phyloP scores from a whole-genome alignment of 2,113 vertebrate species.

The Tonatia bakeri region DNA sequence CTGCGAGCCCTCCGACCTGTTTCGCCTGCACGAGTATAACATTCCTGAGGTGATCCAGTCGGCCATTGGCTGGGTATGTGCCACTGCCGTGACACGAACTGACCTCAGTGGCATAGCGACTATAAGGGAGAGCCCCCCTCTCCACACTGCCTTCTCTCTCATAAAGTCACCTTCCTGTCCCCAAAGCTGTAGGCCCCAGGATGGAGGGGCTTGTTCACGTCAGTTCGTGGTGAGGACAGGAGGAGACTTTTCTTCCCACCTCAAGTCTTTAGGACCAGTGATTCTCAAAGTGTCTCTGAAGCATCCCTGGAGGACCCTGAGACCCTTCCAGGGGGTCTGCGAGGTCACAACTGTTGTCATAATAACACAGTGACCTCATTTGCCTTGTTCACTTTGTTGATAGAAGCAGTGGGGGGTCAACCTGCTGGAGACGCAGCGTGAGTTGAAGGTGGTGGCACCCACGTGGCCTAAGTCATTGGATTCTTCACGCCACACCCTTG shows the following conservation, averaged over 20 bases:
- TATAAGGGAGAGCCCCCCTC: not conserved
- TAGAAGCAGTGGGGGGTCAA: not conserved
- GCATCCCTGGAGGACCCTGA: not conserved
- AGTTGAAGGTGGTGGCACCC: not conserved
- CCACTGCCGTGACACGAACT: not conserved
- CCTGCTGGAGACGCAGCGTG: rapidly evolving
- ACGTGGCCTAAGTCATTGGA: not conserved
- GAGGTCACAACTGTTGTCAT: not conserved
- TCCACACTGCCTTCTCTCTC: not conserved
- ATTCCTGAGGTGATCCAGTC: conserved; percentile 90
- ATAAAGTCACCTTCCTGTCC: not conserved
- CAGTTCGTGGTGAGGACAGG: not conserved
- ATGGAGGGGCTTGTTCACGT: not conserved
- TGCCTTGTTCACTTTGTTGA: not conserved
- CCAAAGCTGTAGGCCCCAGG: not conserved
- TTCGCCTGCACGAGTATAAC: conserved; percentile 93
- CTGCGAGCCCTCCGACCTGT: conserved; percentile 93
- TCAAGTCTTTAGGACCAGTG: not conserved
- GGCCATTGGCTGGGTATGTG: conserved; percentile 90
- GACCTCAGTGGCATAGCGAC: not conserved
- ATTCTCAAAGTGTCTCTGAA: not conserved
- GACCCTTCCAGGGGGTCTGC: not conserved
- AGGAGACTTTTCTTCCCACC: not conserved
- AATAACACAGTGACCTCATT: not conserved
- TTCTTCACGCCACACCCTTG: not conserved